phyloP scores from a whole-genome alignment of 2,797 vertebrate genomes.

The Knipowitschia caucasica region DNA sequence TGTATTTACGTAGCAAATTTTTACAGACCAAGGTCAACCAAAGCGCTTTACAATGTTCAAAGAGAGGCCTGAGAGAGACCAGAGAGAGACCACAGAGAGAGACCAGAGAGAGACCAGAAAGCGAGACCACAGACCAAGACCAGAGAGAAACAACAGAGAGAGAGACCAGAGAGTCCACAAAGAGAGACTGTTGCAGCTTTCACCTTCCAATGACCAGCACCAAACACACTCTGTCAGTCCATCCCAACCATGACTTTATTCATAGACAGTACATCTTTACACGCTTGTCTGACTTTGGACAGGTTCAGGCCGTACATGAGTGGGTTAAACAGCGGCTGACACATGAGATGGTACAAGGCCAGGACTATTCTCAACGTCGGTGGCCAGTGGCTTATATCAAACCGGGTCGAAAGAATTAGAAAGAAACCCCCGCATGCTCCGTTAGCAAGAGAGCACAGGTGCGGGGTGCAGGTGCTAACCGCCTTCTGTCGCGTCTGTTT shows the following conservation, averaged over 20 bases:
- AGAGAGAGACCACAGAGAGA: no score
- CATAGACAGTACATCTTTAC: neutral
- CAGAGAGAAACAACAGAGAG: no score
- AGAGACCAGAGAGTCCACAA: no score
- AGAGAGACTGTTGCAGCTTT: no score
- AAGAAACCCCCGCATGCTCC: slow-evolving; percentile 19
- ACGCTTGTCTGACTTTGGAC: neutral
- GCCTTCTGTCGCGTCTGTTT: slow-evolving; percentile 28
- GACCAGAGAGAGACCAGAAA: no score
- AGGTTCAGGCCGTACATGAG: slow-evolving; percentile 6
- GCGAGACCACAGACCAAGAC: no score
- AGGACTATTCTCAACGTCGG: neutral
- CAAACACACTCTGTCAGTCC: neutral
- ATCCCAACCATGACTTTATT: neutral
- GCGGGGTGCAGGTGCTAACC: slow-evolving; percentile 25
- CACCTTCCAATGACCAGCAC: no score
- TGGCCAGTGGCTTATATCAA: slow-evolving; percentile 11
- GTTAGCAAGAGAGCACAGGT: slow-evolving; percentile 26
- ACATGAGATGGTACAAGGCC: neutral
- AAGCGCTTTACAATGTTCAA: no score
- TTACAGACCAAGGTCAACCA: no score
- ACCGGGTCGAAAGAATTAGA: slow-evolving; percentile 35
- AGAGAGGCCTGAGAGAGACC: no score
- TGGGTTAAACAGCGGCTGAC: slow-evolving; percentile 3
- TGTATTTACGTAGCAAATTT: no score